Percentiles rank a stretch among this genome's conserved stretches.
Conservation (phyloP, 2,888 invertebrate genomes). For the Cylindroiulus punctatus region DNA sequence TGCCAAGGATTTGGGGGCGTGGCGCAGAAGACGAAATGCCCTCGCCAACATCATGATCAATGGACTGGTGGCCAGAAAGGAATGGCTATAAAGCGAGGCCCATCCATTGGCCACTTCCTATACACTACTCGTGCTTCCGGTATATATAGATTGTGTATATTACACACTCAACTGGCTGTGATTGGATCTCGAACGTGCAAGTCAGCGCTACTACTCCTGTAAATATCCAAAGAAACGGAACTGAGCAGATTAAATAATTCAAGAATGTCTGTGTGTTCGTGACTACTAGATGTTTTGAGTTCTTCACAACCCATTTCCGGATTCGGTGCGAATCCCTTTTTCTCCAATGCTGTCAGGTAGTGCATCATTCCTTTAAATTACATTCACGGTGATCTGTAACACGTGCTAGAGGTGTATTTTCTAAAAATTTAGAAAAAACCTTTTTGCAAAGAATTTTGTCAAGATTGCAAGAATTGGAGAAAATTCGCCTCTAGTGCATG, state of each 20-base stretch:
- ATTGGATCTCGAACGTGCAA: neutral
- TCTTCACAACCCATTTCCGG: neutral
- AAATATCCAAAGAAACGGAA: conserved; percentile 25
- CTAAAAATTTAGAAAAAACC: too few relatives aligned
- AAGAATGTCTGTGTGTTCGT: neutral
- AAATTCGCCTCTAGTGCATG: neutral
- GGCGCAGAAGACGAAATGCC: conserved; percentile 91
- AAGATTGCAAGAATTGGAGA: too few relatives aligned
- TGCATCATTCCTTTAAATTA: neutral
- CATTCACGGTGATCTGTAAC: too few relatives aligned
- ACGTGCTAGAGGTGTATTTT: too few relatives aligned
- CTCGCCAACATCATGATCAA: conserved; percentile 97
- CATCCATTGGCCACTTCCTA: neutral
- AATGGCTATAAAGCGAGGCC: conserved; percentile 52
- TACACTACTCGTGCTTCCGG: conserved; percentile 32
- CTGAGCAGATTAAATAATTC: neutral
- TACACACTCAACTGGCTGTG: conserved; percentile 37
- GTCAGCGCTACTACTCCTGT: conserved; percentile 8
- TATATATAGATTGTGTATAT: conserved; percentile 25
- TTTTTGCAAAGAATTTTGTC: too few relatives aligned
- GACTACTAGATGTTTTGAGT: conserved; percentile 12
- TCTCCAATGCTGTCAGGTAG: neutral
- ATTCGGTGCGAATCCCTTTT: neutral
- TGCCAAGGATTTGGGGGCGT: conserved; percentile 89
- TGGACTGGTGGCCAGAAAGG: conserved; percentile 60